Percentiles rank a stretch among this genome's conserved stretches.
Evolutionary conservation across 2,888 invertebrate species (phyloP).

Genomic region (Machimus atricapillus): DNA sequence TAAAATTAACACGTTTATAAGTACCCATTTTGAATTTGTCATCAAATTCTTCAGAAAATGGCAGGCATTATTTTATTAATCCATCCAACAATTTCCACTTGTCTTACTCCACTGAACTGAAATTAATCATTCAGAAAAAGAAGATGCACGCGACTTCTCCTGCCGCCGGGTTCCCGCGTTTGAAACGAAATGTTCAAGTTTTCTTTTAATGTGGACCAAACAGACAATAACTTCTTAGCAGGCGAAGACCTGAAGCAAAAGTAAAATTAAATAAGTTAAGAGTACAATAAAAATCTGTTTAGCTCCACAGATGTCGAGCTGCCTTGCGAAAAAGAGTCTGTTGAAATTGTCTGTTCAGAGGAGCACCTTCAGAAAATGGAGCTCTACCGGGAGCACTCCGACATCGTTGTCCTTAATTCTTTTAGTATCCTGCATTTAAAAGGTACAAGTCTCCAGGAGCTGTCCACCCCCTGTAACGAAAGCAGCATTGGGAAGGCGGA

Average conservation of each 20-base stretch:
- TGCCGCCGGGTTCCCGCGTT: neutral
- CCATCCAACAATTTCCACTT: neutral
- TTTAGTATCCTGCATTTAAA: neutral
- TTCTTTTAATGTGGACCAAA: slow-evolving; percentile 19
- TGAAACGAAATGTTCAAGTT: slow-evolving; percentile 37
- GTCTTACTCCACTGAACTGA: neutral
- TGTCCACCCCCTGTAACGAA: neutral
- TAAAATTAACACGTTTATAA: neutral
- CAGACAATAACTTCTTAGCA: neutral
- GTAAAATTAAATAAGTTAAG: neutral
- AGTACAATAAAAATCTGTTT: neutral
- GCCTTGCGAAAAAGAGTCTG: neutral
- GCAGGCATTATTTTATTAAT: neutral
- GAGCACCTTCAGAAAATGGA: neutral
- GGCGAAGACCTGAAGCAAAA: neutral
- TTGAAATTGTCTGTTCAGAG: neutral
- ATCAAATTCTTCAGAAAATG: neutral
- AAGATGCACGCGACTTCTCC: neutral
- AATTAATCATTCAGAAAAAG: neutral
- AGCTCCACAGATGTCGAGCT: neutral
- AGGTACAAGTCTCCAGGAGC: neutral
- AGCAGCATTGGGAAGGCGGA: slow-evolving; percentile 63
- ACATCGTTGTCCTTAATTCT: neutral
- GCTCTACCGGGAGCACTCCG: neutral
- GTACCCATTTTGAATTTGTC: neutral